Evolutionary conservation across 2,888 invertebrate species (phyloP).

Genomic region (Watsonalla cultraria): DNA sequence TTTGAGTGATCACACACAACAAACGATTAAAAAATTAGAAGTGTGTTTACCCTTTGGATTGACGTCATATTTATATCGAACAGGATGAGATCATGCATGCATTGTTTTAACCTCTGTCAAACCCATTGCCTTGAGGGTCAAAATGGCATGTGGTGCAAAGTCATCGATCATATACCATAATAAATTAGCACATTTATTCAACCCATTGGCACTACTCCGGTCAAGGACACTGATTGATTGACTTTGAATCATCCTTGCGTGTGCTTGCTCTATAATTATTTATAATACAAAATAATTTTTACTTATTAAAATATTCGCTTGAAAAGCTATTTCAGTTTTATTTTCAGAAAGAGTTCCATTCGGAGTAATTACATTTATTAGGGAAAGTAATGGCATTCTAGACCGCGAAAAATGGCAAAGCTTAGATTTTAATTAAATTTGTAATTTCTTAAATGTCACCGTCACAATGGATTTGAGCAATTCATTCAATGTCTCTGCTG

Average conservation of each 20-base stretch:
- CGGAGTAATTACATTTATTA: no score
- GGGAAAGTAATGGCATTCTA: no score
- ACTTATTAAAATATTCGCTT: no score
- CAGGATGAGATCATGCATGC: slow-evolving; percentile 49
- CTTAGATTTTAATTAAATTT: no score
- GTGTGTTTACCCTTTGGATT: slow-evolving; percentile 38
- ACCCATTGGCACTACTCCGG: background rate
- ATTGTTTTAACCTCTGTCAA: slow-evolving; percentile 35
- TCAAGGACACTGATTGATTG: slow-evolving; percentile 1
- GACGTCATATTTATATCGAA: slow-evolving; percentile 41
- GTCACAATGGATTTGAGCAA: background rate
- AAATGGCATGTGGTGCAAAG: slow-evolving; percentile 19
- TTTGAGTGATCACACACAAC: slow-evolving; percentile 27
- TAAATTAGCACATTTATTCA: no score
- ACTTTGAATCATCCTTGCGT: slow-evolving; percentile 1
- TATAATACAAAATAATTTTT: background rate
- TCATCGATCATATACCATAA: no score
- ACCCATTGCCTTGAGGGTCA: slow-evolving; percentile 28
- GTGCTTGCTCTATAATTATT: background rate
- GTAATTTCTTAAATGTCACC: no score
- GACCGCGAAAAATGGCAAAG: no score
- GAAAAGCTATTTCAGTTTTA: no score
- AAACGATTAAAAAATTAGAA: slow-evolving; percentile 40
- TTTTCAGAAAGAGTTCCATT: no score
- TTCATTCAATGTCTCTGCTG: background rate